phyloP scores from a whole-genome alignment of 1,140 invertebrate species.

The Pogonomyrmex californicus region DNA sequence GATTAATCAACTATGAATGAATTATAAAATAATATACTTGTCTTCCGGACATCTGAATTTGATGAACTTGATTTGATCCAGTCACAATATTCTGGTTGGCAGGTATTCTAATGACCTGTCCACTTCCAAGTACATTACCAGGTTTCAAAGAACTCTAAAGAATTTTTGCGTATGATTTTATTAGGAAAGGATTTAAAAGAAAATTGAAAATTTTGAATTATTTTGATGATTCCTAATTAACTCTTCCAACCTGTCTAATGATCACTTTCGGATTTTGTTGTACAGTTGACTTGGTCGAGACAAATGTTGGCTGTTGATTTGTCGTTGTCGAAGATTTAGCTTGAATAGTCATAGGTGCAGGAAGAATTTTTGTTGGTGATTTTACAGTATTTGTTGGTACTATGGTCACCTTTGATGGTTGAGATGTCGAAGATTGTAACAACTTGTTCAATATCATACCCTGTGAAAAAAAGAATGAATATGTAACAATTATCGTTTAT shows the following conservation, averaged over 20 bases:
- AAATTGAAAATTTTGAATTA: neutral
- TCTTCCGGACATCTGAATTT: conserved; percentile 91
- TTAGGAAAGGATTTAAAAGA: neutral
- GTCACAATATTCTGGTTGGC: conserved; percentile 87
- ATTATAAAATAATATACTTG: conserved; percentile 85
- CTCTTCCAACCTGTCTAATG: conserved; percentile 87
- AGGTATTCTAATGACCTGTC: conserved; percentile 89
- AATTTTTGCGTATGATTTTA: conserved; percentile 17
- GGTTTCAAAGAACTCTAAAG: conserved; percentile 84
- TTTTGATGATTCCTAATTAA: conserved; percentile 25
- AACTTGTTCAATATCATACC: conserved; percentile 87
- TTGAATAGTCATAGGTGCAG: conserved; percentile 88
- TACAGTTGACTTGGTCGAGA: conserved; percentile 81
- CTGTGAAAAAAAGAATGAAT: conserved; percentile 77
- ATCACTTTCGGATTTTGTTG: conserved; percentile 89
- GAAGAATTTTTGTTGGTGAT: conserved; percentile 91
- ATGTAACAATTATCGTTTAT: conserved; percentile 3
- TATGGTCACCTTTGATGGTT: conserved; percentile 83
- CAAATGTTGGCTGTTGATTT: conserved; percentile 79
- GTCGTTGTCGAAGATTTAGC: conserved; percentile 79
- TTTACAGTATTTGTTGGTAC: conserved; percentile 86
- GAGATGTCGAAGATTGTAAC: conserved; percentile 83
- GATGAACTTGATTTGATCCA: conserved; percentile 88
- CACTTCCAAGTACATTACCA: conserved; percentile 83
- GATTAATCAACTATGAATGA: neutral